Percentiles rank a stretch among this genome's conserved stretches.
phyloP scores from a whole-genome alignment of 2,113 vertebrate genomes.

The Gasterosteus aculeatus region DNA sequence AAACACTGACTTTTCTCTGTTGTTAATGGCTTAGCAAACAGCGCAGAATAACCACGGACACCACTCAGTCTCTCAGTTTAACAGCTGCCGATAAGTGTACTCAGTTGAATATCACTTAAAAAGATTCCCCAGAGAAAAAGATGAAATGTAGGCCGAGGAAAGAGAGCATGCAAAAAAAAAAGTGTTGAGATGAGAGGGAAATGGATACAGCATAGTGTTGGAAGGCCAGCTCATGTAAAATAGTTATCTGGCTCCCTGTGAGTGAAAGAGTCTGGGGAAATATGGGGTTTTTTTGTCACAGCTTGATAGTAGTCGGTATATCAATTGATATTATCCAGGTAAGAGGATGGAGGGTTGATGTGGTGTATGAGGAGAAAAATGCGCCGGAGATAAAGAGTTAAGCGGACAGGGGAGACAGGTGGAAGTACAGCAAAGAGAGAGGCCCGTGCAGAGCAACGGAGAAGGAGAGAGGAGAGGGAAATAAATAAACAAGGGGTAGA shows the following conservation, averaged over 20 bases:
- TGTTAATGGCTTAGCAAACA: slow-evolving; percentile 7
- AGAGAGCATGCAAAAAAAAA: slow-evolving; percentile 54
- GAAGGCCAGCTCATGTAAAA: slow-evolving; percentile 58
- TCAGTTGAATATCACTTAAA: slow-evolving; percentile 69
- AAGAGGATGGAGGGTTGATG: slow-evolving; percentile 7
- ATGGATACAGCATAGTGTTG: slow-evolving; percentile 69
- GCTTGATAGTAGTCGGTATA: slow-evolving; percentile 15
- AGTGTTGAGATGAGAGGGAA: slow-evolving; percentile 68
- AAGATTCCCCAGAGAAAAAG: slow-evolving; percentile 58
- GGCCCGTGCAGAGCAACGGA: slow-evolving; percentile 21
- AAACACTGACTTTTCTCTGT: slow-evolving; percentile 4
- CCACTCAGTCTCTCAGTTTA: slow-evolving; percentile 49
- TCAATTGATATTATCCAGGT: slow-evolving; percentile 58
- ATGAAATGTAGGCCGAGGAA: slow-evolving; percentile 57
- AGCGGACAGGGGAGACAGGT: slow-evolving; percentile 27
- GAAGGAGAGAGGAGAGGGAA: slow-evolving; percentile 9
- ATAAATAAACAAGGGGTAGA: slow-evolving; percentile 45
- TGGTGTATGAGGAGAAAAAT: slow-evolving; percentile 3
- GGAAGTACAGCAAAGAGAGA: slow-evolving; percentile 30
- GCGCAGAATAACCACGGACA: slow-evolving; percentile 23
- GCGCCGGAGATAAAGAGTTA: slow-evolving; percentile 30
- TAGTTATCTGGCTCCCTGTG: slow-evolving; percentile 38
- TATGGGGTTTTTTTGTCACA: slow-evolving; percentile 10
- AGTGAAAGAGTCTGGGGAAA: slow-evolving; percentile 38
- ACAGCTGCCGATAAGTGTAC: slow-evolving; percentile 50